Base-by-base conservation (phyloP, 2,888 invertebrate genomes). In the Synergus laeviventris region DNA sequence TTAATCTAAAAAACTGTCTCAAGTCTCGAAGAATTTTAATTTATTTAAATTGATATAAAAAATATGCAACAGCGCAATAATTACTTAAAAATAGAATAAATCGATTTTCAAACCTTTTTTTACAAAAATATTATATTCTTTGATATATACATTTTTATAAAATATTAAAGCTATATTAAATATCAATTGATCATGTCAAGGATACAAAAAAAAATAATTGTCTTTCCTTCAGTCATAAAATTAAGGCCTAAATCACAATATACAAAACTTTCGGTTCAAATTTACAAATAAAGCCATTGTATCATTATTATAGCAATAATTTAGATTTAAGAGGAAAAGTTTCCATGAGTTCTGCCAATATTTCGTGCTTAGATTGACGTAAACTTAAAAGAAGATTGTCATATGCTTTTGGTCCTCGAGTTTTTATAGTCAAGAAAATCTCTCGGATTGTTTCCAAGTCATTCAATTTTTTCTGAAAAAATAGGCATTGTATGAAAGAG, bases 391-490 rank as follows among this genome's bases (percentile, higher is more conserved):
- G 42, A 12, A 90, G 80, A 76, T 84, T 86, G 16, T 77, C 31
- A 70, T 86, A 90, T 1, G 89, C 89, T 14, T 78, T 16, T 1
- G 89, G 89, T 9, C 89, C 89, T 70, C 89, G 83, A 5, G 87
- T 89, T 76, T 86, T 88, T 54, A 88, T 84, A 0, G 84, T 88
- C n/a, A 81, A 64, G 60, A 84, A 84, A 60, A 89, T 85, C 9
- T 87, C 87, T 7, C 76, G 77, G 1, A 82, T 49, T 3, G 84
- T 88, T 4, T 80, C 79, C 24, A n/a, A 5, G 3, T 79, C 73
- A 0, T 39, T 59, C 14, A 89, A 76, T n/a, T 78, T 82, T 14
- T 74, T 74, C 89, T 89, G 74, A 9, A 84, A 81, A 49, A n/a
- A 49, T 49, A 49, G 49, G 1, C n/a, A 49, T 9, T 7, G 9